Percentiles rank a stretch among this genome's conserved stretches.
These are phyloP conservation scores for Marmota monax DNA, from an alignment of 2,113 vertebrate genomes.

Conservation along the genomic window DNA sequence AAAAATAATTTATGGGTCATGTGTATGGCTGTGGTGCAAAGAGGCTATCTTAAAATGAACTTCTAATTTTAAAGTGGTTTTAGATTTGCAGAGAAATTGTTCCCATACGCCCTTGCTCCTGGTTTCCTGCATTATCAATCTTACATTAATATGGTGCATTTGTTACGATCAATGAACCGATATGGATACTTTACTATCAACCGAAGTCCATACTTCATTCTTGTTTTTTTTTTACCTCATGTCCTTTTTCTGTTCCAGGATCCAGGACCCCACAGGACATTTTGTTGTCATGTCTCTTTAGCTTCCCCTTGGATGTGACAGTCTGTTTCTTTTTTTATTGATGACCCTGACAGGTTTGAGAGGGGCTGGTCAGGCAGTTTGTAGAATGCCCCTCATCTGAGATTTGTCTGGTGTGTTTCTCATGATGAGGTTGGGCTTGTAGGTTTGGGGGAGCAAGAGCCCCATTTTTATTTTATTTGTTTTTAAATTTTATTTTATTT, in stretches of 20 bases:
- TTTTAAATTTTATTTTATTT: no score
- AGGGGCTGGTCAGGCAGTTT: not conserved
- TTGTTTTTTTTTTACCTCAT: not conserved
- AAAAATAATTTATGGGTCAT: not conserved
- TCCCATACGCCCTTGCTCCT: not conserved
- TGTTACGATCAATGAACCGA: not conserved
- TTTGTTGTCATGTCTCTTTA: not conserved
- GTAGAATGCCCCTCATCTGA: not conserved
- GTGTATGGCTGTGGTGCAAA: not conserved
- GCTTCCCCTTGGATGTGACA: not conserved
- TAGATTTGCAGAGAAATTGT: not conserved
- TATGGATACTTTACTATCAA: not conserved
- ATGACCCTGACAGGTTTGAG: not conserved
- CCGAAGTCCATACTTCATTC: not conserved
- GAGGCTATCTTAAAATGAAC: not conserved
- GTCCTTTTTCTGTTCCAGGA: not conserved
- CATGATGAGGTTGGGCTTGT: not conserved
- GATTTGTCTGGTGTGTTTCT: constrained; percentile 3
- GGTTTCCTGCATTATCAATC: not conserved
- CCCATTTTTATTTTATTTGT: no score
- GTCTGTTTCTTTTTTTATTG: not conserved
- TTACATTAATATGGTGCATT: not conserved
- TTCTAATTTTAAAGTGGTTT: not conserved
- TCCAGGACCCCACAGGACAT: not conserved
- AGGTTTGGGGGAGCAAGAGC: not conserved